A percentile compares a stretch with the other conserved stretches of the same genome.
These are phyloP conservation scores for Ariopsis seemanni DNA, from an alignment of 2,113 vertebrate species.

Conservation along the genomic window DNA sequence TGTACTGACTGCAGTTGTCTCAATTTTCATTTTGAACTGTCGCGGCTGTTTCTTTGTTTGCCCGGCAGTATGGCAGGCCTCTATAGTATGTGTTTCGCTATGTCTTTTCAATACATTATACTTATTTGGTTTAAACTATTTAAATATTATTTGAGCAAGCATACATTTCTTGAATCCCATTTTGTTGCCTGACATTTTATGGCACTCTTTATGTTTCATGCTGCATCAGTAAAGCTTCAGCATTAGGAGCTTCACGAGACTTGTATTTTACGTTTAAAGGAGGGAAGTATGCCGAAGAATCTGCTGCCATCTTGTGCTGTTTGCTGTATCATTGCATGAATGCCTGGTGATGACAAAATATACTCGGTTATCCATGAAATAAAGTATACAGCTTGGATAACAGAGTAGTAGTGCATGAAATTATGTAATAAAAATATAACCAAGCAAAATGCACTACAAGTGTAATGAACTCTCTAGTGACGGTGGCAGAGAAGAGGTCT, in stretches of 20 bases:
- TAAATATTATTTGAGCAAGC: not conserved
- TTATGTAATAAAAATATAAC: not conserved
- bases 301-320: conserved; percentile 52
- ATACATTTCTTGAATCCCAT: not conserved
- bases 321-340: not conserved
- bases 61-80: too few species aligned
- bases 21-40: too few species aligned
- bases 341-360: not conserved
- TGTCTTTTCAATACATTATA: not conserved
- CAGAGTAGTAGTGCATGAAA: not conserved
- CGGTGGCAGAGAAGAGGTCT: too few species aligned
- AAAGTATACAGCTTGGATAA: not conserved
- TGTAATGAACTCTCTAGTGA: not conserved
- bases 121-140: not conserved
- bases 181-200: not conserved
- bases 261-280: not conserved
- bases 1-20: too few species aligned
- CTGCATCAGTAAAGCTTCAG: not conserved
- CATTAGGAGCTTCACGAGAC: not conserved
- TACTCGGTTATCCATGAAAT: not conserved
- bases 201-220: not conserved
- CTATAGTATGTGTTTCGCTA: not conserved
- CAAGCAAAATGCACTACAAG: not conserved
- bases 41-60: too few species aligned
- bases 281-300: conserved; percentile 1